Conservation (phyloP, 2,888 invertebrate genomes). For the Lochmaea capreae region DNA sequence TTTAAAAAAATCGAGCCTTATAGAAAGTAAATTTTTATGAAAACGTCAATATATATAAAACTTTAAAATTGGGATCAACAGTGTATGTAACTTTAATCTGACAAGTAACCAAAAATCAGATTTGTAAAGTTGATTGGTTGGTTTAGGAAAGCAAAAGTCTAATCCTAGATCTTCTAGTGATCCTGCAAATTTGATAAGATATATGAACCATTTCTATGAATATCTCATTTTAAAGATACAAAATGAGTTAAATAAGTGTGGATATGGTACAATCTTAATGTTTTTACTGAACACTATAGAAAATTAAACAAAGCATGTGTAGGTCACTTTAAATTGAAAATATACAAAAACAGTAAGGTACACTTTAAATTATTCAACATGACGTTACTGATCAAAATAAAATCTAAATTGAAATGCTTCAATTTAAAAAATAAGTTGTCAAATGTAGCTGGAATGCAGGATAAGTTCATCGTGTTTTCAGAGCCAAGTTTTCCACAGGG, state of each 20-base stretch:
- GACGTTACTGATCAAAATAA: too few species aligned
- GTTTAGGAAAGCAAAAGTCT: background rate
- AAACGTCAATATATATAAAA: background rate
- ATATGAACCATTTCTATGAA: background rate
- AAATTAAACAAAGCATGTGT: too few species aligned
- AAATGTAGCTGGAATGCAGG: too few species aligned
- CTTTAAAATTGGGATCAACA: slow-evolving; percentile 1
- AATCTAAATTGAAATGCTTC: too few species aligned
- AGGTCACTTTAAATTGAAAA: too few species aligned
- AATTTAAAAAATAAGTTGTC: too few species aligned
- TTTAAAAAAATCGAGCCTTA: background rate
- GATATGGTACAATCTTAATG: background rate
- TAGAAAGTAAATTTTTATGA: background rate
- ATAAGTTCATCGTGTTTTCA: too few species aligned
- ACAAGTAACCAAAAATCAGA: background rate
- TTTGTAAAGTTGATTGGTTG: background rate
- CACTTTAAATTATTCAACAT: background rate
- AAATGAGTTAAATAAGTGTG: background rate
- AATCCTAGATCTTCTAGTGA: background rate
- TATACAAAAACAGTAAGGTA: too few species aligned
- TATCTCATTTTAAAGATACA: background rate
- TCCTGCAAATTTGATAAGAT: background rate
- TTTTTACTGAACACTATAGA: background rate
- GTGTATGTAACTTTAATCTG: background rate
- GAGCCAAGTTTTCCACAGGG: too few species aligned